Evolutionary conservation across 2,888 invertebrate species (phyloP).

Genomic region (Adineta ricciae): DNA sequence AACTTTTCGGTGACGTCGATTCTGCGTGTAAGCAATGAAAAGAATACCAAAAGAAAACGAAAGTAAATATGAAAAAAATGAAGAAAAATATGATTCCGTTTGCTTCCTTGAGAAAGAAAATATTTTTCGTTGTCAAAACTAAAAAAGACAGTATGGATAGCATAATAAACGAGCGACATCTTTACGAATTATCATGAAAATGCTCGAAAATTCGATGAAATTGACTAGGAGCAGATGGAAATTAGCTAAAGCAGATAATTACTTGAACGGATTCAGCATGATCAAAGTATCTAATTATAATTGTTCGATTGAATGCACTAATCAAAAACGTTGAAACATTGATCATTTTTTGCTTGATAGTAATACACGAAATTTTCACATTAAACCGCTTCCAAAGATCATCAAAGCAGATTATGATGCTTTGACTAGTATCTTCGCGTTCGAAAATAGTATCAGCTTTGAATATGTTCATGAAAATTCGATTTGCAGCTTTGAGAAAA

Average conservation of each 20-base stretch:
- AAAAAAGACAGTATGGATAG: neutral
- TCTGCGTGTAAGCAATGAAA: neutral
- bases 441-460: too few relatives aligned
- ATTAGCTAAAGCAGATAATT: neutral
- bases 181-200: neutral
- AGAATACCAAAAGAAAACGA: neutral
- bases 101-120: neutral
- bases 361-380: neutral
- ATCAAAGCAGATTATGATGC: too few relatives aligned
- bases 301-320: neutral
- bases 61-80: neutral
- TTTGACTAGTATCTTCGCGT: too few relatives aligned
- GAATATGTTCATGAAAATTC: too few relatives aligned
- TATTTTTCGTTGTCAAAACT: neutral
- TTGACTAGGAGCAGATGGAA: neutral
- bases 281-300: neutral
- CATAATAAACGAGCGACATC: neutral
- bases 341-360: neutral
- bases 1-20: neutral
- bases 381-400: too few relatives aligned
- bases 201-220: neutral
- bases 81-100: neutral
- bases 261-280: neutral
- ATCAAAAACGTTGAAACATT: neutral
- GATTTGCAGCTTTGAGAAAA: too few relatives aligned